A percentile compares a stretch with the other conserved stretches of the same genome.
Evolutionary conservation across 1,140 invertebrate species (phyloP).

Genomic region (Galendromus occidentalis): DNA sequence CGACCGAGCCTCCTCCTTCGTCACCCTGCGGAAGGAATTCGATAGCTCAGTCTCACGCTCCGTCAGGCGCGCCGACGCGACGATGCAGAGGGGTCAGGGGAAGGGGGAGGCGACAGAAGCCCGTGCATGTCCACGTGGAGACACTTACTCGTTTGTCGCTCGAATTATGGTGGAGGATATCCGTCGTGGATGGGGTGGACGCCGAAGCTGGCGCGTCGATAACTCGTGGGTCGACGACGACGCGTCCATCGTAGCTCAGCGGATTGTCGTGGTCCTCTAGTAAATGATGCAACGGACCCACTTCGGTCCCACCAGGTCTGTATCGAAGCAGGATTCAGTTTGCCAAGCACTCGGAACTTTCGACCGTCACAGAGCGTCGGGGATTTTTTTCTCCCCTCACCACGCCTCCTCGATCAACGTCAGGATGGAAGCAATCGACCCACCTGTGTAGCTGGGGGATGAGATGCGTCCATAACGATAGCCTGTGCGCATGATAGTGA

Average conservation of each 20-base stretch:
- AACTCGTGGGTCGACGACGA: background rate
- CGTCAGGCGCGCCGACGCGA: too few relatives aligned
- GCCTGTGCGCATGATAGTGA: conserved; percentile 69
- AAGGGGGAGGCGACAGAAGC: background rate
- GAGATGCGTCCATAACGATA: conserved; percentile 72
- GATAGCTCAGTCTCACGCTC: too few relatives aligned
- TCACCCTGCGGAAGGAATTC: background rate
- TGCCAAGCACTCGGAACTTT: too few relatives aligned
- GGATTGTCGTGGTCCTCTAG: conserved; percentile 41
- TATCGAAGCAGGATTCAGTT: background rate
- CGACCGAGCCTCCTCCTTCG: background rate
- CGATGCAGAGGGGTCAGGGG: too few relatives aligned
- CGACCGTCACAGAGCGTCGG: too few relatives aligned
- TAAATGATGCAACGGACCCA: conserved; percentile 61
- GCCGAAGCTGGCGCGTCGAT: background rate
- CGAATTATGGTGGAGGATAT: background rate
- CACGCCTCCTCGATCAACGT: too few relatives aligned
- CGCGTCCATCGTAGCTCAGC: conserved; percentile 30
- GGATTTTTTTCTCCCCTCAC: too few relatives aligned
- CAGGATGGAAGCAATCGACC: background rate
- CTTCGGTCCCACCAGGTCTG: conserved; percentile 31
- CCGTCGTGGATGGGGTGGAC: background rate
- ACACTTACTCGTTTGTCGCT: background rate
- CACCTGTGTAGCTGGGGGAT: conserved; percentile 45
- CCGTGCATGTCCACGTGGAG: background rate